Evolutionary conservation across 2,797 vertebrate species (phyloP).

Genomic region (Oophaga sylvatica): DNA sequence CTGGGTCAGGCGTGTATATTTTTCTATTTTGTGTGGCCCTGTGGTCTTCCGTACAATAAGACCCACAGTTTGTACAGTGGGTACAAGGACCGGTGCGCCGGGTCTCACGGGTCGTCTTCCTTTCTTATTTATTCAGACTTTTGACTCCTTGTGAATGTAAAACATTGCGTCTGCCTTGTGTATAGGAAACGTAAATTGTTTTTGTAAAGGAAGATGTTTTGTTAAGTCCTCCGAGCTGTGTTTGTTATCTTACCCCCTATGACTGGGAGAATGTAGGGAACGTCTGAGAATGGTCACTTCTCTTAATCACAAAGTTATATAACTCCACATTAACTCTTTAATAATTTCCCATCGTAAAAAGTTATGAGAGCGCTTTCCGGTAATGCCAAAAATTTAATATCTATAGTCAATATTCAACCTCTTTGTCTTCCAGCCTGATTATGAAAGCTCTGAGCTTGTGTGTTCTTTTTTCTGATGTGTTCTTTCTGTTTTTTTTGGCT

Average conservation of each 20-base stretch:
- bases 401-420: not conserved
- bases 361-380: not conserved
- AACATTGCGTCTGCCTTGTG: not conserved
- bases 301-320: not conserved
- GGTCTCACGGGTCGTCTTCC: not conserved
- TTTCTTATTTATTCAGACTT: constrained; percentile 1
- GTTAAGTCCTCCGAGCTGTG: not conserved
- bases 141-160: not conserved
- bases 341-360: not conserved
- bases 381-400: not conserved
- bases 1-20: constrained; percentile 43
- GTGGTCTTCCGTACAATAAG: not conserved
- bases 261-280: not conserved
- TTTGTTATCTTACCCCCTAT: constrained; percentile 26
- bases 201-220: constrained; percentile 20
- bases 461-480: no score
- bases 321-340: not conserved
- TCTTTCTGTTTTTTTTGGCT: no score
- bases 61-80: not conserved
- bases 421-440: not conserved
- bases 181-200: constrained; percentile 29
- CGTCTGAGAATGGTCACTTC: not conserved
- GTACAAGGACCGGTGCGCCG: not conserved
- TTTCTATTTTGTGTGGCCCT: constrained; percentile 11
- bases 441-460: no score